These are phyloP conservation scores for Naja naja DNA, from an alignment of 2,113 vertebrate genomes.

Conservation along the genomic window DNA sequence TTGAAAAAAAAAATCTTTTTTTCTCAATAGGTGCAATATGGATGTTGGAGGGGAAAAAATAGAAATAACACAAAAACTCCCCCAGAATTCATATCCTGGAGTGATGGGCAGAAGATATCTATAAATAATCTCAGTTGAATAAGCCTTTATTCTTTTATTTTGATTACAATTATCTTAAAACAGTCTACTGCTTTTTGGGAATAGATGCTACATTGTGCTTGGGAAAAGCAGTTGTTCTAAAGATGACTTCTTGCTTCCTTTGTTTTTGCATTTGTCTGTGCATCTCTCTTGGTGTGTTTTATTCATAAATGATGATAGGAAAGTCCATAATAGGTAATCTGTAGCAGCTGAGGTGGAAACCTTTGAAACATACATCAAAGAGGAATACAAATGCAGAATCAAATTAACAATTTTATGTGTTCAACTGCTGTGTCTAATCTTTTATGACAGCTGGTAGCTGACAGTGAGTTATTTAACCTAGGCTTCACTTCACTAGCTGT, in stretches of 20 bases:
- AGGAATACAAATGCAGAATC: slow-evolving; percentile 59
- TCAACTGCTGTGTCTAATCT: slow-evolving; percentile 66
- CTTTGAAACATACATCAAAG: slow-evolving; percentile 56
- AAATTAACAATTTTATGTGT: slow-evolving; percentile 60
- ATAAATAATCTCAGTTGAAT: too few relatives aligned
- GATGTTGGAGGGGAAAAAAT: neutral
- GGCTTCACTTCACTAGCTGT: slow-evolving; percentile 64
- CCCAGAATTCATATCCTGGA: neutral
- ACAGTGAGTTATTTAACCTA: slow-evolving; percentile 70
- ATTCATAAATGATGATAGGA: slow-evolving; percentile 31
- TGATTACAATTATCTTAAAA: neutral
- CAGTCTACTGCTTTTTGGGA: neutral
- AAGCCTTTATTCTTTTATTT: slow-evolving; percentile 5
- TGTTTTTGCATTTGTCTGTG: slow-evolving; percentile 1
- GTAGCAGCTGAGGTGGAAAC: slow-evolving; percentile 43
- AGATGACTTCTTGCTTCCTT: slow-evolving; percentile 31
- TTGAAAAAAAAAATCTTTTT: neutral
- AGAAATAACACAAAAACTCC: neutral
- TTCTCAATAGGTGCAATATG: neutral
- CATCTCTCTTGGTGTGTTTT: neutral
- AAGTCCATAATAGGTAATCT: slow-evolving; percentile 38
- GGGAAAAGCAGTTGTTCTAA: neutral
- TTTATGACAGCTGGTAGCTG: slow-evolving; percentile 72
- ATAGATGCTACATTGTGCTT: slow-evolving; percentile 24
- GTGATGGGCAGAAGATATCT: neutral